Percentiles rank a stretch among this genome's conserved stretches.
Conservation (phyloP, 2,888 invertebrate genomes). For the Chironomus tentans region DNA sequence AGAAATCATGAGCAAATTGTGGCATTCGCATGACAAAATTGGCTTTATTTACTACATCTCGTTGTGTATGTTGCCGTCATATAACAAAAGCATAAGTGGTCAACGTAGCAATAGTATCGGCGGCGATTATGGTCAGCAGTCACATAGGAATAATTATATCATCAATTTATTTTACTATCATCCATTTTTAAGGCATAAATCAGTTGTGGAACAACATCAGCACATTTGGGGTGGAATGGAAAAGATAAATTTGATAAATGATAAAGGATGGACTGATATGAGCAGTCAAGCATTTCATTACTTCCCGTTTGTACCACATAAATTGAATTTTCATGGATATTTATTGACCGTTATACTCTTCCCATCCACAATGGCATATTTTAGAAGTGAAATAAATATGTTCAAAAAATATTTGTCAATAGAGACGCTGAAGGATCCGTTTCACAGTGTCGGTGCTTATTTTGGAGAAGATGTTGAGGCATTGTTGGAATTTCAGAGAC, state of each 20-base stretch:
- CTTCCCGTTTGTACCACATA: neutral
- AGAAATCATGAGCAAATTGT: neutral
- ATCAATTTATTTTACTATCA: slow-evolving; percentile 17
- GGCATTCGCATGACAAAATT: neutral
- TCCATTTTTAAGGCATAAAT: neutral
- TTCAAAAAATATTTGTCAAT: neutral
- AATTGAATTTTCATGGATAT: neutral
- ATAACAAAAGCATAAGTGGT: neutral
- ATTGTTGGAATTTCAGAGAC: neutral
- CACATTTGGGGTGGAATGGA: neutral
- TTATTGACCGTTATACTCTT: neutral
- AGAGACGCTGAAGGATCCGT: neutral
- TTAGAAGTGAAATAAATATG: neutral
- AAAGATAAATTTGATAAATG: slow-evolving; percentile 22
- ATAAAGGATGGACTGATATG: neutral
- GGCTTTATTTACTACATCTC: slow-evolving; percentile 13
- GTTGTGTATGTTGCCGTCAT: neutral
- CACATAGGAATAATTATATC: slow-evolving; percentile 13
- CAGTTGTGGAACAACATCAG: neutral
- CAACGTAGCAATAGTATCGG: neutral
- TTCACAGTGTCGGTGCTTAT: neutral
- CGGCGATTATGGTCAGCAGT: slow-evolving; percentile 2
- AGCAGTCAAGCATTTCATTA: slow-evolving; percentile 18
- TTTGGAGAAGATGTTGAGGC: neutral
- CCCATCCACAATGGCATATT: neutral